Evolutionary conservation across 2,888 invertebrate genomes (phyloP).

Genomic region (Synanthedon vespiformis): DNA sequence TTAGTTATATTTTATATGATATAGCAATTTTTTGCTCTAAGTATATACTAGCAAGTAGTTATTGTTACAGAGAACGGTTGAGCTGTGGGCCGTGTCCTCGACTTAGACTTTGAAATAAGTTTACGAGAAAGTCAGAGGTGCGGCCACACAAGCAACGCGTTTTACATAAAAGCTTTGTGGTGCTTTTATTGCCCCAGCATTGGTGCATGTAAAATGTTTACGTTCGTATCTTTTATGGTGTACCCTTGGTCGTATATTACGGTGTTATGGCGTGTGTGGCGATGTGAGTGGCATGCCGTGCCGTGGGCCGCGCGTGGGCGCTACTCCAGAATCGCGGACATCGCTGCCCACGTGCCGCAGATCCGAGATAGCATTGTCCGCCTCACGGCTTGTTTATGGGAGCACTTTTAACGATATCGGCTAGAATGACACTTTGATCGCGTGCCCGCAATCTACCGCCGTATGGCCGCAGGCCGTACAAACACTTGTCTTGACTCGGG

Average conservation of each 20-base stretch:
- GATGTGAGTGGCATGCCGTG: conserved; percentile 21
- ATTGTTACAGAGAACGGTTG: too few relatives aligned
- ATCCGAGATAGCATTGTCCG: conserved; percentile 59
- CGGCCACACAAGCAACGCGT: conserved; percentile 42
- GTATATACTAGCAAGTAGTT: too few relatives aligned
- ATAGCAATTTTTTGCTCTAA: too few relatives aligned
- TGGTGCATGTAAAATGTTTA: conserved; percentile 45
- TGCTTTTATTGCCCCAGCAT: conserved; percentile 48
- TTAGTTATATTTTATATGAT: too few relatives aligned
- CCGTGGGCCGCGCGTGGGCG: conserved; percentile 51
- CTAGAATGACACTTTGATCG: conserved; percentile 47
- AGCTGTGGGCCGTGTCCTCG: not conserved
- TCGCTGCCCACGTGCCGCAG: conserved; percentile 52
- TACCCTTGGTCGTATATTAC: conserved; percentile 46
- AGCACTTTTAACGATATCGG: conserved; percentile 39
- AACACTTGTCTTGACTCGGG: conserved; percentile 1
- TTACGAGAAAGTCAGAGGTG: conserved; percentile 7
- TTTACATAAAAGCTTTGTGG: conserved; percentile 44
- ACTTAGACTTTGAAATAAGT: not conserved
- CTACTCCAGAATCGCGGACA: conserved; percentile 58
- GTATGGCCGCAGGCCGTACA: not conserved
- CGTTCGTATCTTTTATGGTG: conserved; percentile 49
- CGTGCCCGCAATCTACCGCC: conserved; percentile 7
- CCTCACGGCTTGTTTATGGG: conserved; percentile 51
- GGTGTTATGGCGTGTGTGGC: conserved; percentile 44